Evolutionary conservation across 2,888 invertebrate species (phyloP).

Genomic region (Tetranychus piercei): DNA sequence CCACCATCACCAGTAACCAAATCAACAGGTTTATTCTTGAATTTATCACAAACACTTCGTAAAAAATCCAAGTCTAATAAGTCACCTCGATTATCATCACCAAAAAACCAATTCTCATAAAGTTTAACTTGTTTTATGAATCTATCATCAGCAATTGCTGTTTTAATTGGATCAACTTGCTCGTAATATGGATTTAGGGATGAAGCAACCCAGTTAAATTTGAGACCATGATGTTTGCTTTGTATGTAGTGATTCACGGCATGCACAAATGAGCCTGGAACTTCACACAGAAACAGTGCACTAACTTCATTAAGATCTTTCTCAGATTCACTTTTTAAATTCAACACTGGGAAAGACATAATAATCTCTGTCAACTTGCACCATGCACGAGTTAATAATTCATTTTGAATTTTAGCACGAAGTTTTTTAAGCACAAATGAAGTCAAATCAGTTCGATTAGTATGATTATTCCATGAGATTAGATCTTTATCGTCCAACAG

Average conservation of each 20-base stretch:
- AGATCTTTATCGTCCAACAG: constrained; percentile 56
- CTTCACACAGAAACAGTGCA: constrained; percentile 82
- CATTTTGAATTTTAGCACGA: constrained; percentile 20
- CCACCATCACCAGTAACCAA: constrained; percentile 82
- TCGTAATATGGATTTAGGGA: constrained; percentile 82
- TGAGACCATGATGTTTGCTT: constrained; percentile 39
- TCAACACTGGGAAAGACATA: constrained; percentile 28
- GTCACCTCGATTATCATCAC: constrained; percentile 65
- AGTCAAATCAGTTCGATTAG: constrained; percentile 45
- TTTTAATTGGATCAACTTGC: constrained; percentile 48
- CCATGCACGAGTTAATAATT: constrained; percentile 50
- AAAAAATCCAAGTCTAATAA: constrained; percentile 42
- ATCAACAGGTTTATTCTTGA: constrained; percentile 20
- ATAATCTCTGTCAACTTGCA: constrained; percentile 68
- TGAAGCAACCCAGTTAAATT: constrained; percentile 59
- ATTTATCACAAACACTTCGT: constrained; percentile 13
- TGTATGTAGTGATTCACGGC: constrained; percentile 61
- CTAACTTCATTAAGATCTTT: constrained; percentile 34
- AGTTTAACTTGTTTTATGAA: constrained; percentile 50
- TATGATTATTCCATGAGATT: constrained; percentile 65
- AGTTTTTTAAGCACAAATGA: background rate
- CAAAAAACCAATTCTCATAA: constrained; percentile 63
- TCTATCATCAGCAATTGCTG: constrained; percentile 65
- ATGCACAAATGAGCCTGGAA: constrained; percentile 83
- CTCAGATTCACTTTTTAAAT: constrained; percentile 22